Conservation (phyloP, 2,888 invertebrate species). For the Phengaris alcon region DNA sequence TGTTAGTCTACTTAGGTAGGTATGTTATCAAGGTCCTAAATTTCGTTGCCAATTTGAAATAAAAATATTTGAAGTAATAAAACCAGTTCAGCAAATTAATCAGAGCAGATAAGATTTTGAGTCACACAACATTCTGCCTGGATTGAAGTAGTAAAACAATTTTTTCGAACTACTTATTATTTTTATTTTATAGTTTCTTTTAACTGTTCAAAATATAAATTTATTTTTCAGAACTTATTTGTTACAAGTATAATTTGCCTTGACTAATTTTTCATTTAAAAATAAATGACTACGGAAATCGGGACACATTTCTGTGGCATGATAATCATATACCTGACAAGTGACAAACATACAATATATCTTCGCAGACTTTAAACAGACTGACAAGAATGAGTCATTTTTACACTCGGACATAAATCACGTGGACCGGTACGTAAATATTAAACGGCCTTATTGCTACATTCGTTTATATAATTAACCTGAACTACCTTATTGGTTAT, state of each 20-base stretch:
- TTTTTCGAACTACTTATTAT: too few relatives aligned
- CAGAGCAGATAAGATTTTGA: too few relatives aligned
- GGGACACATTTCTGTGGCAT: background rate
- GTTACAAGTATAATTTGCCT: background rate
- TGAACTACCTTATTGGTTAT: conserved; percentile 17
- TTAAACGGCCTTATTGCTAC: conserved; percentile 1
- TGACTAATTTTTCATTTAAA: background rate
- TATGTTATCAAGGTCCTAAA: too few relatives aligned
- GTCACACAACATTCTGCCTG: too few relatives aligned
- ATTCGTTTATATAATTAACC: conserved; percentile 13
- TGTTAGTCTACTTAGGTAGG: too few relatives aligned
- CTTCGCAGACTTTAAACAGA: background rate
- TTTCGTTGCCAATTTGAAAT: too few relatives aligned
- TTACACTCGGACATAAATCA: background rate
- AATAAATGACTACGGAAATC: background rate
- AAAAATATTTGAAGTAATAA: too few relatives aligned
- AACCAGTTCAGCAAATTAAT: too few relatives aligned
- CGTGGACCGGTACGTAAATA: conserved; percentile 1
- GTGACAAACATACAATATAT: conserved; percentile 9
- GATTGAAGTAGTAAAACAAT: too few relatives aligned
- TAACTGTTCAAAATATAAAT: too few relatives aligned
- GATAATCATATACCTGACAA: conserved; percentile 9
- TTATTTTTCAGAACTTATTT: background rate
- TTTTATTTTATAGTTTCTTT: background rate
- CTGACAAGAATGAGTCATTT: conserved; percentile 10